A percentile compares a stretch with the other conserved stretches of the same genome.
phyloP scores from a whole-genome alignment of 1,140 invertebrate species.

The Trichogramma pretiosum region DNA sequence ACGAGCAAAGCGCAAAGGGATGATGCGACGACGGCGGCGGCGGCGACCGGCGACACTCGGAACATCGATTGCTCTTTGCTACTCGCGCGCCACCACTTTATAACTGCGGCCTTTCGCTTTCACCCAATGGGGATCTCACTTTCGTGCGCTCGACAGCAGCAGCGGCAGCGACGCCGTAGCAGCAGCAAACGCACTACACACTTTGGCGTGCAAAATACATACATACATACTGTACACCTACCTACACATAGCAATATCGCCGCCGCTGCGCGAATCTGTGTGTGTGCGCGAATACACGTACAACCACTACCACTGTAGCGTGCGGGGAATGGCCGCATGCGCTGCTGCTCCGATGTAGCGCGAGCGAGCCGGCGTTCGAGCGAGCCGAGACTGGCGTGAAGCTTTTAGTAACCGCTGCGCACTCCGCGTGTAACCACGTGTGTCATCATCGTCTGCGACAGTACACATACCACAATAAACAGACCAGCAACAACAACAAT shows the following conservation, averaged over 20 bases:
- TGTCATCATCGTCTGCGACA: neutral
- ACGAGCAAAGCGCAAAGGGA: conserved; percentile 8
- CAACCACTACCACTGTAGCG: too few species aligned
- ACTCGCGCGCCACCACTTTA: conserved; percentile 40
- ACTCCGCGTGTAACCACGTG: conserved; percentile 33
- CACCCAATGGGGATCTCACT: conserved; percentile 47
- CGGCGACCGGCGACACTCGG: conserved; percentile 26
- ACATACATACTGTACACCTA: too few species aligned
- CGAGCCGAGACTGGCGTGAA: conserved; percentile 23
- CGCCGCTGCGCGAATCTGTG: too few species aligned
- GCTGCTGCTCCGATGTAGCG: too few species aligned
- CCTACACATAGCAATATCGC: too few species aligned
- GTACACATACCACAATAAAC: too few species aligned
- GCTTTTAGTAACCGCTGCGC: conserved; percentile 40
- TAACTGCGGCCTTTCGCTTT: conserved; percentile 49
- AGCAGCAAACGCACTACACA: conserved; percentile 21
- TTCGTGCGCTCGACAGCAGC: conserved; percentile 26
- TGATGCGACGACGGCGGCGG: conserved; percentile 20
- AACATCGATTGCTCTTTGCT: conserved; percentile 47
- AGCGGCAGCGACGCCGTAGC: conserved; percentile 21
- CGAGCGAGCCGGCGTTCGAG: too few species aligned
- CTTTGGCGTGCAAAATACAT: too few species aligned
- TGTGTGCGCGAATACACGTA: too few species aligned
- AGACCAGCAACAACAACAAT: too few species aligned
- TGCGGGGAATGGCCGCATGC: too few species aligned